phyloP scores from a whole-genome alignment of 2,113 vertebrate genomes.

The Chloropsis hardwickii region DNA sequence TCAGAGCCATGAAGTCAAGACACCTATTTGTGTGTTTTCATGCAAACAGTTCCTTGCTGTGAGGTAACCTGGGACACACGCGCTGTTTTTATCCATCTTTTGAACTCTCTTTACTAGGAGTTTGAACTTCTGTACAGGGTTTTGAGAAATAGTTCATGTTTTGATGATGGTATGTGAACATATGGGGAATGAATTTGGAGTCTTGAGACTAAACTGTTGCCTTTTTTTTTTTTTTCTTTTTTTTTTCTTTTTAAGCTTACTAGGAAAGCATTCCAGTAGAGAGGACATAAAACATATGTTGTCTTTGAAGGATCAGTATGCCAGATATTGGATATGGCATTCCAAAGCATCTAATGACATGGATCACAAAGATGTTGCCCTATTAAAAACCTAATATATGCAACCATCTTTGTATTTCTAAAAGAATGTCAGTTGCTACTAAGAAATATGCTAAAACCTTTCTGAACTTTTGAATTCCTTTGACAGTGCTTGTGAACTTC shows the following conservation, averaged over 20 bases:
- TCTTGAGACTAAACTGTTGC: not conserved
- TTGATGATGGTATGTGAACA: not conserved
- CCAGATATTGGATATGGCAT: not conserved
- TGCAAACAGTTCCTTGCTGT: not conserved
- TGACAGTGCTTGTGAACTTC: constrained; percentile 39
- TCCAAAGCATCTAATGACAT: not conserved
- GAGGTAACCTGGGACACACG: not conserved
- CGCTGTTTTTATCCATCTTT: not conserved
- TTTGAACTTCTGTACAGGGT: not conserved
- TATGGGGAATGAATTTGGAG: not conserved
- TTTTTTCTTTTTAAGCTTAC: not conserved
- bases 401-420: constrained; percentile 6
- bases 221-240: not conserved
- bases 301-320: constrained; percentile 18
- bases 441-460: constrained; percentile 29
- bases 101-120: not conserved
- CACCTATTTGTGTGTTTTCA: not conserved
- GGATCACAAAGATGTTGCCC: constrained; percentile 15
- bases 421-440: constrained; percentile 30
- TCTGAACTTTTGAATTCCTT: constrained; percentile 30
- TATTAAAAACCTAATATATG: constrained; percentile 36
- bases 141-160: not conserved
- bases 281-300: not conserved
- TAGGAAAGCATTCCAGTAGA: not conserved
- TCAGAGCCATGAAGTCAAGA: not conserved